Percentiles rank a stretch among this genome's conserved stretches.
These are phyloP conservation scores for Microchirus variegatus DNA, from an alignment of 2,797 vertebrate species.

Conservation along the genomic window DNA sequence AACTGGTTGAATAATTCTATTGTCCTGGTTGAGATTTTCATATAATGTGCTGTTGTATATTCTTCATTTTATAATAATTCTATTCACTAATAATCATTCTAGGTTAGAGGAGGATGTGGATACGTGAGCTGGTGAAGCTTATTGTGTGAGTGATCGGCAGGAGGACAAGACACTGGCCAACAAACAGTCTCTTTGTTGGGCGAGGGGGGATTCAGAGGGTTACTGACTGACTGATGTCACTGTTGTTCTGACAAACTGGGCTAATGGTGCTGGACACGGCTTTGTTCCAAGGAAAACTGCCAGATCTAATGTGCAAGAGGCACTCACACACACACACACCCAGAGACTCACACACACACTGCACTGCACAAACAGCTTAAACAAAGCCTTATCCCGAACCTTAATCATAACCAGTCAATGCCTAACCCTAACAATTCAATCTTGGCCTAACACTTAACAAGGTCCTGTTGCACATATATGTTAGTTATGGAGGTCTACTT, in stretches of 20 bases:
- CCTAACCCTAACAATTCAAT: too few relatives aligned
- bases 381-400: too few relatives aligned
- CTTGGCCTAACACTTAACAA: too few relatives aligned
- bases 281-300: slow-evolving; percentile 42
- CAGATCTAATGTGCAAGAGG: slow-evolving; percentile 14
- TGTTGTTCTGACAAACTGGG: slow-evolving; percentile 38
- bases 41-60: slow-evolving; percentile 3
- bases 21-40: not conserved
- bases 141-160: slow-evolving; percentile 39
- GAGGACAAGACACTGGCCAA: slow-evolving; percentile 62
- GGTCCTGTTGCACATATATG: too few relatives aligned
- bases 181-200: slow-evolving; percentile 57
- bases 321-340: slow-evolving; percentile 20
- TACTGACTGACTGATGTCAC: slow-evolving; percentile 70
- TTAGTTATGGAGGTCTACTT: too few relatives aligned
- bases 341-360: too few relatives aligned
- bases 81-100: slow-evolving; percentile 1
- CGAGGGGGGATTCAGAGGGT: slow-evolving; percentile 42
- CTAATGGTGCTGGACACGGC: slow-evolving; percentile 56
- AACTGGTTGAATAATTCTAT: not conserved
- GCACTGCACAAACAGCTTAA: too few relatives aligned
- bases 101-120: slow-evolving; percentile 18
- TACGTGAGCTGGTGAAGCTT: slow-evolving; percentile 21
- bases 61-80: not conserved
- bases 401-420: too few relatives aligned